These are phyloP conservation scores for Catharus ustulatus DNA, from an alignment of 2,797 vertebrate species.

Conservation along the genomic window DNA sequence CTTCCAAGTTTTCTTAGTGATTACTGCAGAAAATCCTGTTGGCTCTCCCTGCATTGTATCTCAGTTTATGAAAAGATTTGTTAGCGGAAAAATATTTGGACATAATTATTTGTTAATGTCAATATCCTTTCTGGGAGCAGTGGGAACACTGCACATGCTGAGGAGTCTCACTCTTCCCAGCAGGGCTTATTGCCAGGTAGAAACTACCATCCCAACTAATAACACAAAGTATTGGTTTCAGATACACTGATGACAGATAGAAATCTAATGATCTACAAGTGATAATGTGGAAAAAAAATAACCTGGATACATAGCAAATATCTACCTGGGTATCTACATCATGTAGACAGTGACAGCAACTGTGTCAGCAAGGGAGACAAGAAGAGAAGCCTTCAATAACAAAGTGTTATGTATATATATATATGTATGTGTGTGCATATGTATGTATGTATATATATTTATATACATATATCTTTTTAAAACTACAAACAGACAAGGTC, in stretches of 20 bases:
- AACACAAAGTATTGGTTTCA: conserved; percentile 25
- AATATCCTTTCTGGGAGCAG: not conserved
- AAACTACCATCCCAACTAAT: not conserved
- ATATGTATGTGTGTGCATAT: too few relatives aligned
- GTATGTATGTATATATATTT: rapidly evolving
- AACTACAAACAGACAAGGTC: not conserved
- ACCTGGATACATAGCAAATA: not conserved
- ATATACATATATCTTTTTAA: not conserved
- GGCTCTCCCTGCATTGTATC: not conserved
- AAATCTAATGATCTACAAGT: conserved; percentile 31
- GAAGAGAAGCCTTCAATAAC: not conserved
- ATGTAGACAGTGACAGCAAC: not conserved
- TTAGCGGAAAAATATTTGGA: not conserved
- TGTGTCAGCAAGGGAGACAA: not conserved
- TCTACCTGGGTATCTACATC: not conserved
- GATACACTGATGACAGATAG: conserved; percentile 15
- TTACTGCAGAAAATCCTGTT: not conserved
- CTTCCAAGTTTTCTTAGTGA: not conserved
- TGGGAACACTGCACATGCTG: not conserved
- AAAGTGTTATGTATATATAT: not conserved
- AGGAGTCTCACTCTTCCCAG: not conserved
- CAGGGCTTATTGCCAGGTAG: conserved; percentile 2
- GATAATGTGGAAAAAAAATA: conserved; percentile 34
- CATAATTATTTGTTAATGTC: not conserved
- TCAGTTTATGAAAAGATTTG: not conserved